Base-by-base conservation (phyloP, 2,888 invertebrate species). In the Erpobdella octoculata region DNA sequence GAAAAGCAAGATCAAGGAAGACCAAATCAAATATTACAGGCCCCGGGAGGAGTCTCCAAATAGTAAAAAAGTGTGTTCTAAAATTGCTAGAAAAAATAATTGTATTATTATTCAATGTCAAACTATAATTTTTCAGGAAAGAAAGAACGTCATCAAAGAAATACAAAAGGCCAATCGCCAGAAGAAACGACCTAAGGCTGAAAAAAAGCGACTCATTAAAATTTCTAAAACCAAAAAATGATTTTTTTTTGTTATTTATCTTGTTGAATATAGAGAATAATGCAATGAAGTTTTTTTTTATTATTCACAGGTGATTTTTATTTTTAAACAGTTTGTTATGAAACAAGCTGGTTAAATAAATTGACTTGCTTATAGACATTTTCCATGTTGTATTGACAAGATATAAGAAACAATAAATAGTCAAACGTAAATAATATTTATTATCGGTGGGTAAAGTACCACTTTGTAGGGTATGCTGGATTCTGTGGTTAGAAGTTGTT, bases 71-170 rank as follows among this genome's bases (percentile, higher is more conserved):
- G 69, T 21, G 35, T 8, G 3, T 31, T 3, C 3, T 21, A 5
- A 5, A 36, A 35, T 36, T 65, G 9, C n/a, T 31, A 12, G 0
- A 21, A 37, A 9, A 46, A 48, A 28, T 46, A 15, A 38, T 33
- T 5, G 25, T 46, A 37, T 46, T 37, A 5, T 25, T 21, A 18
- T 37, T 8, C 21, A 37, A 38, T 65, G 12, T 12, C 21, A 8
- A 21, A n/a, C n/a, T n/a, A 59, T 59, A 9, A 21, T n/a, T 12
- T 59, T 37, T 9, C 37, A 69, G 69, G 69, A 41, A 35, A 69
- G 69, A 28, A 69, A 69, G 33, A 69, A 69, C 35, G 69, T 53
- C 4, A 69, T 69, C n/a, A 69, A 68, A 46, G 69, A 69, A 69
- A 15, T 69, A 6, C 69, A 69, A 58, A 48, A 37, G 25, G 37